phyloP scores from a whole-genome alignment of 2,888 invertebrate genomes.

The Mystacides longicornis region DNA sequence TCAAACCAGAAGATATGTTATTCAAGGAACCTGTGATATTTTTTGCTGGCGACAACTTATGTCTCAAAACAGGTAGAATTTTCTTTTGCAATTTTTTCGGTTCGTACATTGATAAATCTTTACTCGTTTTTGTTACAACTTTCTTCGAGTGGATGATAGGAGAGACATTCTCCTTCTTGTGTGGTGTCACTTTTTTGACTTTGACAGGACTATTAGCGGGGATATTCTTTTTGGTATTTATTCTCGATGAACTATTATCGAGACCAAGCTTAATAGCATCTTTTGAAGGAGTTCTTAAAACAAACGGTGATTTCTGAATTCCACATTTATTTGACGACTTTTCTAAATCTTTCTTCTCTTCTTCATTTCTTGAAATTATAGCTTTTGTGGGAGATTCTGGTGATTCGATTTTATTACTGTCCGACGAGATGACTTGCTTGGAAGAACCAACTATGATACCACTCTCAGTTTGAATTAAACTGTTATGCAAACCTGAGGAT shows the following conservation, averaged over 20 bases:
- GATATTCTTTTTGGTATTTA: conserved; percentile 7
- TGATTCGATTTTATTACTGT: not conserved
- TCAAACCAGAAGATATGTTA: conserved; percentile 38
- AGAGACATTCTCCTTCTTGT: conserved; percentile 15
- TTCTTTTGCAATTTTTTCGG: conserved; percentile 13
- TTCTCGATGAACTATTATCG: conserved; percentile 7
- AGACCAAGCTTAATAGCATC: conserved; percentile 8
- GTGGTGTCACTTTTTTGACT: conserved; percentile 12
- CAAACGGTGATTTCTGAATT: conserved; percentile 14
- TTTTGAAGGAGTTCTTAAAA: conserved; percentile 6
- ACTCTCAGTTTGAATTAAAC: not conserved
- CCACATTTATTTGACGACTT: conserved; percentile 29
- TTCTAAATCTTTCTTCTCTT: conserved; percentile 26
- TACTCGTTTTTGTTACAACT: conserved; percentile 1
- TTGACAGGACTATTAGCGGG: conserved; percentile 9
- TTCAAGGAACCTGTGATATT: conserved; percentile 39
- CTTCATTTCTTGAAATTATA: not conserved
- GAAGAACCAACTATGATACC: not conserved
- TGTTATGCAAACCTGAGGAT: not conserved
- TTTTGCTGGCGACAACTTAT: conserved; percentile 23
- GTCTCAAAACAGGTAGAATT: conserved; percentile 3
- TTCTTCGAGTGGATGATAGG: conserved; percentile 9
- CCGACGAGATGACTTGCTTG: not conserved
- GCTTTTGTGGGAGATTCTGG: not conserved
- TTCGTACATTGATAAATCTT: conserved; percentile 11